These are phyloP conservation scores for Oryzias dopingdopingensis DNA, from an alignment of 2,797 vertebrate genomes.

Conservation along the genomic window DNA sequence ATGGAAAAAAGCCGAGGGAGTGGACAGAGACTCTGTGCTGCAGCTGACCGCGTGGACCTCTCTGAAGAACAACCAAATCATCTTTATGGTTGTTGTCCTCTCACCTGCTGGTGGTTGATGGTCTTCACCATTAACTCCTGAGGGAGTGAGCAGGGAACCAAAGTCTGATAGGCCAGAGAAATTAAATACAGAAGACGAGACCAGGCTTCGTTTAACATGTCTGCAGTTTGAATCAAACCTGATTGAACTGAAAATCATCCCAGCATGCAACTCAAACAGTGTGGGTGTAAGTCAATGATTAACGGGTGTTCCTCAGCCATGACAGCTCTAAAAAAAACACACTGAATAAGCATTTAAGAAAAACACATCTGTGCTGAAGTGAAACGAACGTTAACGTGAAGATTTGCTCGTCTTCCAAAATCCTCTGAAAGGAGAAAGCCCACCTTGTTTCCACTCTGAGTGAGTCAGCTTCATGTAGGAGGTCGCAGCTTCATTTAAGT, in stretches of 20 bases:
- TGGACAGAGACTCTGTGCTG: conserved; percentile 9
- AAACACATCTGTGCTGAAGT: conserved; percentile 12
- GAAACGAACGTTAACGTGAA: conserved; percentile 4
- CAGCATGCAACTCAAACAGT: conserved; percentile 8
- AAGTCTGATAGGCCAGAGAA: conserved; percentile 22
- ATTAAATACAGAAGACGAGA: conserved; percentile 23
- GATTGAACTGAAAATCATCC: conserved; percentile 3
- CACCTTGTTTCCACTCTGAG: not conserved
- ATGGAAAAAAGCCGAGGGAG: conserved; percentile 43
- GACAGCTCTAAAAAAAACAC: no score
- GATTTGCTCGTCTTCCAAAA: conserved; percentile 2
- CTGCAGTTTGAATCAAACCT: conserved; percentile 7
- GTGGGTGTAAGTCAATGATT: conserved; percentile 42
- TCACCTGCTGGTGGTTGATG: conserved; percentile 55
- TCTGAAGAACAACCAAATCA: not conserved
- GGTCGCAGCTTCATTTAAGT: conserved; percentile 10
- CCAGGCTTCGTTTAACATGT: conserved; percentile 26
- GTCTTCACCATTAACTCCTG: conserved; percentile 36
- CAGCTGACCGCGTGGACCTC: not conserved
- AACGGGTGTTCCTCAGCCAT: conserved; percentile 8
- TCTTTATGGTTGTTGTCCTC: not conserved
- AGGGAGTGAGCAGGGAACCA: conserved; percentile 31
- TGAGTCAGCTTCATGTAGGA: conserved; percentile 27
- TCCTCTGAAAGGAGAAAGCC: conserved; percentile 10
- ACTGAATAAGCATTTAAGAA: not conserved